phyloP scores from a whole-genome alignment of 2,797 vertebrate species.

The Lithobates sylvaticus region DNA sequence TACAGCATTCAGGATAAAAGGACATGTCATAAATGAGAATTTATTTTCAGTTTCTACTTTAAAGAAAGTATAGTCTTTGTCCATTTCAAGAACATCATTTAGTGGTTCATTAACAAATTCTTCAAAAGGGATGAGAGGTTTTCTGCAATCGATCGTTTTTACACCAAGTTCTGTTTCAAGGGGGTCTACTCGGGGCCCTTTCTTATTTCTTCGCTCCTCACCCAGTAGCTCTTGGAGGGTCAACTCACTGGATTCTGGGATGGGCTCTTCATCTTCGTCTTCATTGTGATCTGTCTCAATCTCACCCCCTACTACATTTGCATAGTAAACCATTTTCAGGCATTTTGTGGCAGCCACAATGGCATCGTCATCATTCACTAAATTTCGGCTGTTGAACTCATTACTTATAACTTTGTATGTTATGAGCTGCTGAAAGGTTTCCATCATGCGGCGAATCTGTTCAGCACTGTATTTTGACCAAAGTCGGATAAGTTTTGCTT shows the following conservation, averaged over 20 bases:
- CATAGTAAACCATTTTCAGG: constrained; percentile 97
- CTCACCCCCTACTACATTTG: constrained; percentile 91
- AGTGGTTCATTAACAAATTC: constrained; percentile 97
- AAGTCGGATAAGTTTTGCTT: constrained; percentile 87
- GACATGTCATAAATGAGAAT: constrained; percentile 98
- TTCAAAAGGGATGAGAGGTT: constrained; percentile 92
- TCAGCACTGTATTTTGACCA: constrained; percentile 88
- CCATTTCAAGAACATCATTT: constrained; percentile 98
- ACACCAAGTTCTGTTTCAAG: constrained; percentile 93
- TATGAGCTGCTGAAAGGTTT: constrained; percentile 98
- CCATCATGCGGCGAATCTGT: constrained; percentile 92
- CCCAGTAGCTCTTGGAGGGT: constrained; percentile 94
- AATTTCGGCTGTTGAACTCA: constrained; percentile 89
- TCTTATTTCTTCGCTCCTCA: constrained; percentile 93
- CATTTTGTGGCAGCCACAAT: constrained; percentile 96
- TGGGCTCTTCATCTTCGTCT: constrained; percentile 93
- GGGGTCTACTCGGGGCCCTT: constrained; percentile 90
- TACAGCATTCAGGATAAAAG: constrained; percentile 94
- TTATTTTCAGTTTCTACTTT: constrained; percentile 98
- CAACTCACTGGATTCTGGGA: constrained; percentile 90
- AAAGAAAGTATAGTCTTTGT: constrained; percentile 99
- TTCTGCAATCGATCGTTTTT: constrained; percentile 88
- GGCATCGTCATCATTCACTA: constrained; percentile 94
- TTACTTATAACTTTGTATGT: constrained; percentile 98
- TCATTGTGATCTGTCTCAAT: constrained; percentile 91